Evolutionary conservation across 53 echinoderm and acorn worm species (phyloP).

Genomic region (Holothuria leucospilota): DNA sequence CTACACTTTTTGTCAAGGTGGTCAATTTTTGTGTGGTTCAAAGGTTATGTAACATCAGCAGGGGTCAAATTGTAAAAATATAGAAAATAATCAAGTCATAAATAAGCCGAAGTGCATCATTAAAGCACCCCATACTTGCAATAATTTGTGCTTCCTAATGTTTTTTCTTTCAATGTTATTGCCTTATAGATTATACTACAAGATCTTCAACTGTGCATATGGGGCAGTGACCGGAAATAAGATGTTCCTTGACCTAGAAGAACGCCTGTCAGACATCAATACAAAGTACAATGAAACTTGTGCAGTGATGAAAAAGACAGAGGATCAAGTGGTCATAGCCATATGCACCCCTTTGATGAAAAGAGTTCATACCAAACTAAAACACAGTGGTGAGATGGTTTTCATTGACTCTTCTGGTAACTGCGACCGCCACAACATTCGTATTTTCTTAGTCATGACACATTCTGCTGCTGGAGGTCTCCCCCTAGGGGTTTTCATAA

Average conservation of each 20-base stretch:
- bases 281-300: not conserved
- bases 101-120: no score
- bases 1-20: no score
- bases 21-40: no score
- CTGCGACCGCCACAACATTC: constrained; percentile 9
- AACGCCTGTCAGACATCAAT: not conserved
- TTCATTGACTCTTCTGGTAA: constrained; percentile 52
- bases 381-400: constrained; percentile 46
- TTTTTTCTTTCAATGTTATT: no score
- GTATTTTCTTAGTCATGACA: constrained; percentile 40
- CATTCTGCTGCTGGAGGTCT: constrained; percentile 38
- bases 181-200: constrained; percentile 15
- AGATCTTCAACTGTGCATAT: constrained; percentile 4
- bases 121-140: no score
- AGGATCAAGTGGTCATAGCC: constrained; percentile 33
- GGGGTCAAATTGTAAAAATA: no score
- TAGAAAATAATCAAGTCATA: no score
- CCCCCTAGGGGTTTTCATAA: constrained; percentile 54
- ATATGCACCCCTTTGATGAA: constrained; percentile 54
- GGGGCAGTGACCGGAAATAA: not conserved
- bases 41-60: no score
- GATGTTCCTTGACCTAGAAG: constrained; percentile 14
- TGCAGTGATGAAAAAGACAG: not conserved
- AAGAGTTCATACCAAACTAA: constrained; percentile 23
- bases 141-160: no score